Conservation (phyloP, 1,140 invertebrate species). For the Brachionus manjavacas region DNA sequence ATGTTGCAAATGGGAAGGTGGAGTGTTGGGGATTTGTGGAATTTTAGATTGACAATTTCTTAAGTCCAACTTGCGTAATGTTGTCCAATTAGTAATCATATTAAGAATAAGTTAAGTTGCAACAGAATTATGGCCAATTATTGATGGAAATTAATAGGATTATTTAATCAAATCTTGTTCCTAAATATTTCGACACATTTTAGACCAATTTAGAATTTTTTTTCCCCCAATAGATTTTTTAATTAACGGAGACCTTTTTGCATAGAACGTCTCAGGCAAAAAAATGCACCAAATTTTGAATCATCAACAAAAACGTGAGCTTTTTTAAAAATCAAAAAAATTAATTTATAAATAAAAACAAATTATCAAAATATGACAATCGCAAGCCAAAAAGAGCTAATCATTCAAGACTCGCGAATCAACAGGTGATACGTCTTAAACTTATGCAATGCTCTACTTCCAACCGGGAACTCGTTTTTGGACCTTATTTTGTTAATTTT, state of each 20-base stretch:
- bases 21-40: background rate
- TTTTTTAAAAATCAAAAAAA: background rate
- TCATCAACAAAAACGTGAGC: background rate
- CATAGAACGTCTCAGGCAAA: background rate
- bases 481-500: background rate
- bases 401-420: background rate
- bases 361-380: background rate
- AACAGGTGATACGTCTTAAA: background rate
- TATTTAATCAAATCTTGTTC: background rate
- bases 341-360: background rate
- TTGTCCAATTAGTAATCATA: background rate
- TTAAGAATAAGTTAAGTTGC: slow-evolving; percentile 8
- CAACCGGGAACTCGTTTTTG: background rate
- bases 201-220: background rate
- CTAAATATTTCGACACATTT: background rate
- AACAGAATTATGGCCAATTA: slow-evolving; percentile 1
- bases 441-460: background rate
- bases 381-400: background rate
- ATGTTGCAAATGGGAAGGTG: background rate
- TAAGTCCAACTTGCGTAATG: slow-evolving; percentile 20
- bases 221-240: background rate
- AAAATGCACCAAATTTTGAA: background rate
- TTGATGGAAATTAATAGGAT: slow-evolving; percentile 1
- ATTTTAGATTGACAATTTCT: slow-evolving; percentile 30
- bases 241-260: slow-evolving; percentile 1